A percentile compares a stretch with the other conserved stretches of the same genome.
Conservation (phyloP, 2,113 vertebrate species). For the Marmota monax region DNA sequence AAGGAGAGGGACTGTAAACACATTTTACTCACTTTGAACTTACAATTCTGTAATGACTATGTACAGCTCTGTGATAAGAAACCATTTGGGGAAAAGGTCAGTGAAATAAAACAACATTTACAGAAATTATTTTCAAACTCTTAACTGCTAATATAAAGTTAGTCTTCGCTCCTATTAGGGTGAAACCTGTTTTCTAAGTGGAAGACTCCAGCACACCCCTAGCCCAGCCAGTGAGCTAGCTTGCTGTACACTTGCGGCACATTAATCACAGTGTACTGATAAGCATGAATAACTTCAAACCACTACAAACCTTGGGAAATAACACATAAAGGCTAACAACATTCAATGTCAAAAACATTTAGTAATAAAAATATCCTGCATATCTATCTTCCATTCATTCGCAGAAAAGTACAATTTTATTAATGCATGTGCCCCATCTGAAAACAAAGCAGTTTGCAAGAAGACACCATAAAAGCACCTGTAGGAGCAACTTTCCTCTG, state of each 20-base stretch:
- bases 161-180: fast-evolving
- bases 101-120: not conserved
- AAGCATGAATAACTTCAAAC: not conserved
- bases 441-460: not conserved
- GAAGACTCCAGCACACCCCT: fast-evolving
- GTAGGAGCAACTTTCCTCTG: no score
- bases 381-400: not conserved
- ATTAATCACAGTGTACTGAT: fast-evolving
- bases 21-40: not conserved
- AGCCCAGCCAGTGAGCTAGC: not conserved
- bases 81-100: not conserved
- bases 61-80: not conserved
- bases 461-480: fast-evolving
- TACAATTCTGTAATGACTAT: not conserved
- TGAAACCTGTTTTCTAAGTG: fast-evolving
- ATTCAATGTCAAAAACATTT: fast-evolving
- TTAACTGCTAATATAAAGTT: not conserved
- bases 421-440: not conserved
- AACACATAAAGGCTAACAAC: not conserved
- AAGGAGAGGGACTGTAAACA: fast-evolving
- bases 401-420: not conserved
- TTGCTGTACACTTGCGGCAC: fast-evolving
- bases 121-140: not conserved
- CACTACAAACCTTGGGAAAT: not conserved
- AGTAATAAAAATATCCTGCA: not conserved